phyloP scores from a whole-genome alignment of 2,797 vertebrate species.

The Scomberomorus guttatus region DNA sequence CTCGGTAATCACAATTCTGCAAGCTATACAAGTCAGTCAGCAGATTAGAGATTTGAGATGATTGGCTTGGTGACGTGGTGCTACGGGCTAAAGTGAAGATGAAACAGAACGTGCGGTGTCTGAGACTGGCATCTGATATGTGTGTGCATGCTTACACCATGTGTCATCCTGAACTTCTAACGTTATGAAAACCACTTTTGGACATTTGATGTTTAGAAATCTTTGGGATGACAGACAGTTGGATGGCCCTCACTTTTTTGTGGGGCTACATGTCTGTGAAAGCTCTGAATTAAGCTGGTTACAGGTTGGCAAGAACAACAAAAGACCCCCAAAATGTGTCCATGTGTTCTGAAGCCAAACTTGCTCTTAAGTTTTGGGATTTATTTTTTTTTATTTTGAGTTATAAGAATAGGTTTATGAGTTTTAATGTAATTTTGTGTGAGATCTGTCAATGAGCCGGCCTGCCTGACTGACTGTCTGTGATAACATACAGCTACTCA shows the following conservation, averaged over 20 bases:
- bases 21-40: constrained; percentile 62
- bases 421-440: constrained; percentile 14
- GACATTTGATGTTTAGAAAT: constrained; percentile 13
- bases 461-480: constrained; percentile 49
- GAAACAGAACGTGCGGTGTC: constrained; percentile 36
- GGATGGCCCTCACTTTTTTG: neutral
- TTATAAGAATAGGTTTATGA: neutral
- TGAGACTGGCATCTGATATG: constrained; percentile 11
- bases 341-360: neutral
- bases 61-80: constrained; percentile 48
- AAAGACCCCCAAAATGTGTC: neutral
- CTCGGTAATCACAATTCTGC: constrained; percentile 59
- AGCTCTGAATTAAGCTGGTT: neutral
- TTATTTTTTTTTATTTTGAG: neutral
- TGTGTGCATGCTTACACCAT: neutral
- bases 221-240: constrained; percentile 10
- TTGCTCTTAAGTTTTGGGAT: neutral
- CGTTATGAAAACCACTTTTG: neutral
- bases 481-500: constrained; percentile 45
- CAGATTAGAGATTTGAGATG: constrained; percentile 57
- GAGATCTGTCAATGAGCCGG: constrained; percentile 28
- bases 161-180: constrained; percentile 12
- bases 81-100: constrained; percentile 44
- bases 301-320: neutral
- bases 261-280: neutral